Conservation (phyloP, 2,888 invertebrate genomes). For the Rhorus exstirpatorius region DNA sequence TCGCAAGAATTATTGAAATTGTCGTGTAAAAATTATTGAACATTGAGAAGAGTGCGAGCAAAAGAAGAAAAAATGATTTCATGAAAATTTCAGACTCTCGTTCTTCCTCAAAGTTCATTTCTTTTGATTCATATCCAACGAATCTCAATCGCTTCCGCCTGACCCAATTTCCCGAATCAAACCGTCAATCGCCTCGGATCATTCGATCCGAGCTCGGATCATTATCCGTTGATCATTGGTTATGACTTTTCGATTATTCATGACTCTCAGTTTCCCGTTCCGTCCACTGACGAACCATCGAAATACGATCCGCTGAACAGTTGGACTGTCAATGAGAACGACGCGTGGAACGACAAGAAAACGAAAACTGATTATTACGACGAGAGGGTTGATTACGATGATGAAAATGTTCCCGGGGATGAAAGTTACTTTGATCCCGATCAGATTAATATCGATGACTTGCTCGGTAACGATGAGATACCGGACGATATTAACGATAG, state of each 20-base stretch:
- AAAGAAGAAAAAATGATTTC: too few species aligned
- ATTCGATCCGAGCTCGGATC: too few species aligned
- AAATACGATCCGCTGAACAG: slow-evolving; percentile 19
- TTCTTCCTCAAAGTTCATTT: too few species aligned
- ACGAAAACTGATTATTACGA: slow-evolving; percentile 59
- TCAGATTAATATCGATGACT: slow-evolving; percentile 32
- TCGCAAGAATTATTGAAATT: too few species aligned
- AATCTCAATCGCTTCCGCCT: too few species aligned
- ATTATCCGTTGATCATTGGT: background rate
- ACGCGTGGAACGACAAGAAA: slow-evolving; percentile 15
- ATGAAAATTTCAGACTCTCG: too few species aligned
- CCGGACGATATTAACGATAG: slow-evolving; percentile 39
- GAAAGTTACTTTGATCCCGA: slow-evolving; percentile 31
- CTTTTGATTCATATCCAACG: too few species aligned
- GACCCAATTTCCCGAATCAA: too few species aligned
- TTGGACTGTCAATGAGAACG: slow-evolving; percentile 17
- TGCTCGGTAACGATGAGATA: slow-evolving; percentile 11
- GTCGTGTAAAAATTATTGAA: too few species aligned
- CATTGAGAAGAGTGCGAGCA: too few species aligned
- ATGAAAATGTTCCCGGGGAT: slow-evolving; percentile 23
- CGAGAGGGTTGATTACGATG: slow-evolving; percentile 54
- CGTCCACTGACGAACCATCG: slow-evolving; percentile 15
- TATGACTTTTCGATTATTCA: background rate
- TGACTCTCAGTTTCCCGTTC: slow-evolving; percentile 22
- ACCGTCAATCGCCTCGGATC: too few species aligned